These are phyloP conservation scores for Pterocles gutturalis DNA, from an alignment of 2,113 vertebrate genomes.

Conservation along the genomic window DNA sequence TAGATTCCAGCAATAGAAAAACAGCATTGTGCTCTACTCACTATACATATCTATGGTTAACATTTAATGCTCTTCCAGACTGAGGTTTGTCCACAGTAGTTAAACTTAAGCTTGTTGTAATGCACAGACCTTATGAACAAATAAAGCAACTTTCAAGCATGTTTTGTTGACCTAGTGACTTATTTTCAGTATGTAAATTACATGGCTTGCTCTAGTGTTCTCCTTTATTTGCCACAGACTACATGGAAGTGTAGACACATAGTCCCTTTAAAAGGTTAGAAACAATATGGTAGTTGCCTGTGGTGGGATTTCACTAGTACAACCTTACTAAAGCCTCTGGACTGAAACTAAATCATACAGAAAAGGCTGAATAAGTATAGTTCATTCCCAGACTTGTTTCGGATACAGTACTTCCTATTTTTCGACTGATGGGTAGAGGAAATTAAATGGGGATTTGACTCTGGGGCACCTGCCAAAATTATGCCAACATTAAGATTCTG, in stretches of 20 bases:
- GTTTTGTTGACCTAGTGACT: background rate
- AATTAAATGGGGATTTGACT: background rate
- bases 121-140: constrained; percentile 69
- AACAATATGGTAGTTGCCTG: background rate
- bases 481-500: background rate
- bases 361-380: background rate
- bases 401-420: background rate
- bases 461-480: background rate
- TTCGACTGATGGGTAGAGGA: background rate
- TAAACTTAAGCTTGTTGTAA: constrained; percentile 39
- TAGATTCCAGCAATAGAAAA: constrained; percentile 13
- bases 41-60: background rate
- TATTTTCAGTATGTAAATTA: background rate
- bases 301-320: background rate
- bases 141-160: constrained; percentile 70
- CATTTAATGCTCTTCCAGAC: constrained; percentile 28
- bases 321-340: background rate
- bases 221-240: background rate
- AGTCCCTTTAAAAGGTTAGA: background rate
- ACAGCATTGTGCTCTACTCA: background rate
- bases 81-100: constrained; percentile 44
- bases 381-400: background rate
- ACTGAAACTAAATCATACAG: no score
- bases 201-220: background rate
- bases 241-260: no score